These are phyloP conservation scores for Phaetusa simplex DNA, from an alignment of 2,113 vertebrate genomes.

Conservation along the genomic window DNA sequence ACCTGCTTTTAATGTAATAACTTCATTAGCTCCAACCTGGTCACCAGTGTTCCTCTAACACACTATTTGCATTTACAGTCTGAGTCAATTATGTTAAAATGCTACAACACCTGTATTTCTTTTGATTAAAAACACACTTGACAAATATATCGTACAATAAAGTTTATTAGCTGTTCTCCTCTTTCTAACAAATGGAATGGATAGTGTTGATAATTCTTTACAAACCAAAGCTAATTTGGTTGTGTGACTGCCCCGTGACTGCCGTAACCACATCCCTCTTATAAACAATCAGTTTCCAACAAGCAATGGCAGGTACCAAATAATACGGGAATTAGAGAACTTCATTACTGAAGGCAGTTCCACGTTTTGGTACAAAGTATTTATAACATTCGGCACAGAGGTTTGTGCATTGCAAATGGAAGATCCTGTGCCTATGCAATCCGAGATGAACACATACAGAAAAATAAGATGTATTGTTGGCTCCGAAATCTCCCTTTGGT, in stretches of 20 bases:
- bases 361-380: conserved; percentile 37
- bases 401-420: conserved; percentile 43
- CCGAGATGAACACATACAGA: conserved; percentile 49
- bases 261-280: conserved; percentile 65
- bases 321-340: conserved; percentile 31
- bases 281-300: conserved; percentile 68
- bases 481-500: conserved; percentile 58
- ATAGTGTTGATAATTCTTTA: conserved; percentile 78
- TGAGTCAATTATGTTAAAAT: not conserved
- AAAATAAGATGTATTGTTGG: not conserved
- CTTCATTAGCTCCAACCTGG: not conserved
- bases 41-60: not conserved
- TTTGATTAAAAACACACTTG: conserved; percentile 73
- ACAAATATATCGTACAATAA: conserved; percentile 77
- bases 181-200: conserved; percentile 87
- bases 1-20: not conserved
- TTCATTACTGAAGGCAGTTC: conserved; percentile 30
- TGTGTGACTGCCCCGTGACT: conserved; percentile 69
- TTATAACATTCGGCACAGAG: conserved; percentile 44
- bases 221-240: conserved; percentile 77
- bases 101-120: not conserved
- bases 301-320: conserved; percentile 69
- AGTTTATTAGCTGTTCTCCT: conserved; percentile 89
- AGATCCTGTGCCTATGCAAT: conserved; percentile 56
- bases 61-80: not conserved